Conservation (phyloP, 2,113 vertebrate species). For the Pseudonaja textilis region DNA sequence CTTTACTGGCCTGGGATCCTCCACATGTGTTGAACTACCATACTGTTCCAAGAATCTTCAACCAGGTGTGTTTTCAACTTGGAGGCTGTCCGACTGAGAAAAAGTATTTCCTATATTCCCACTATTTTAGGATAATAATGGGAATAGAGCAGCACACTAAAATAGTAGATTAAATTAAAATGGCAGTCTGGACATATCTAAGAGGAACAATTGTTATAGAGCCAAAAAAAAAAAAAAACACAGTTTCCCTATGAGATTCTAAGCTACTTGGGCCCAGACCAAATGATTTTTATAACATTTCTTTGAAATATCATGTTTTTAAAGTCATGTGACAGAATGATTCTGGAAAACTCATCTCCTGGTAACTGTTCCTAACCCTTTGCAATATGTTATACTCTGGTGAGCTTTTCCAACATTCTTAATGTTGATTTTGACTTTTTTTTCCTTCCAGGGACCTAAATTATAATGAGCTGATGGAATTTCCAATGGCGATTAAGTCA, state of each 20-base stretch:
- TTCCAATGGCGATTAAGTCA: conserved; percentile 87
- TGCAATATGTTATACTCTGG: conserved; percentile 25
- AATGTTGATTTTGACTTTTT: conserved; percentile 51
- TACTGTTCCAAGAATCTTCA: neutral
- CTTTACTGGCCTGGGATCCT: neutral
- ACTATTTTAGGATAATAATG: neutral
- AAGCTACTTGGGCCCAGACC: neutral
- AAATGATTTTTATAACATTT: conserved; percentile 24
- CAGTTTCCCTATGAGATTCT: neutral
- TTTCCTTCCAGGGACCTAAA: conserved; percentile 84
- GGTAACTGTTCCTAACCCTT: conserved; percentile 49
- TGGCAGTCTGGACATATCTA: neutral
- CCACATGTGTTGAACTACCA: neutral
- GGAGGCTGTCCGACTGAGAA: neutral
- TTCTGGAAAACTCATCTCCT: conserved; percentile 52
- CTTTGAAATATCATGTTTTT: conserved; percentile 43
- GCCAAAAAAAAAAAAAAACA: neutral
- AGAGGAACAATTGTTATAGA: neutral
- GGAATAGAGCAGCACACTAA: neutral
- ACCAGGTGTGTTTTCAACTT: neutral
- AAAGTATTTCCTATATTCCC: conserved; percentile 1
- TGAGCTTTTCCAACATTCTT: conserved; percentile 18
- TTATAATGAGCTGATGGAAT: conserved; percentile 91
- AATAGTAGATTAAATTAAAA: neutral
- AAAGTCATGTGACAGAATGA: conserved; percentile 37